These are phyloP conservation scores for Catalaphyllia jardinei DNA, from an alignment of 64 coral and sea anemone species.

Conservation along the genomic window DNA sequence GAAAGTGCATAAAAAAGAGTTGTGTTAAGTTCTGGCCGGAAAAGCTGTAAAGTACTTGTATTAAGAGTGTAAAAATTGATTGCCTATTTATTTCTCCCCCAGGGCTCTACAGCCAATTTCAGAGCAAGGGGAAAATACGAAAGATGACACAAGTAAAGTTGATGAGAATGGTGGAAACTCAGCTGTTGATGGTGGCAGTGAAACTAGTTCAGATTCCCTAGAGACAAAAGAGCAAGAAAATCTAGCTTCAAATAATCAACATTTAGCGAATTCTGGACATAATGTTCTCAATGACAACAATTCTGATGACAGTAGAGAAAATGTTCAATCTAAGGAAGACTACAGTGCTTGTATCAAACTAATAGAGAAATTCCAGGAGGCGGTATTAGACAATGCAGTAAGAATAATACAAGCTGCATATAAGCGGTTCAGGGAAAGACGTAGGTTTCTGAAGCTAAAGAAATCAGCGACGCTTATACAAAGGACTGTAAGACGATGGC, in stretches of 20 bases:
- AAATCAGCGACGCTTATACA: conserved; percentile 84
- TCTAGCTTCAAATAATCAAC: conserved; percentile 6
- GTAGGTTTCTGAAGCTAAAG: conserved; percentile 75
- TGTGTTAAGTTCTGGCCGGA: background rate
- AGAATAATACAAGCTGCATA: conserved; percentile 90
- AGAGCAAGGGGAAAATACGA: conserved; percentile 73
- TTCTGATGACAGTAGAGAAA: background rate
- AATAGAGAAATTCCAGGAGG: conserved; percentile 92
- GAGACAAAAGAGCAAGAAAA: background rate
- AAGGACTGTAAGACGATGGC: conserved; percentile 77
- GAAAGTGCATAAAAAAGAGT: too few species aligned
- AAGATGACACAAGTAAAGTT: conserved; percentile 45
- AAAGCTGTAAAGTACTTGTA: background rate
- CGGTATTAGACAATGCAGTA: conserved; percentile 88
- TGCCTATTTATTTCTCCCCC: background rate
- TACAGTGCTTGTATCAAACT: conserved; percentile 89
- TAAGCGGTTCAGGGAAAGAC: conserved; percentile 79
- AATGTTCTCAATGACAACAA: background rate
- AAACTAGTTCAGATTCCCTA: background rate
- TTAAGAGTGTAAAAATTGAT: background rate
- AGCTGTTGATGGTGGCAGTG: background rate
- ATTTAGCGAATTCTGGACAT: background rate
- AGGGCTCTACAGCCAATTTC: conserved; percentile 85
- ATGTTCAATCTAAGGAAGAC: conserved; percentile 33
- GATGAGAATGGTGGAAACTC: conserved; percentile 10